Conservation (phyloP, 2,888 invertebrate genomes). For the Drosophila multiciliata region DNA sequence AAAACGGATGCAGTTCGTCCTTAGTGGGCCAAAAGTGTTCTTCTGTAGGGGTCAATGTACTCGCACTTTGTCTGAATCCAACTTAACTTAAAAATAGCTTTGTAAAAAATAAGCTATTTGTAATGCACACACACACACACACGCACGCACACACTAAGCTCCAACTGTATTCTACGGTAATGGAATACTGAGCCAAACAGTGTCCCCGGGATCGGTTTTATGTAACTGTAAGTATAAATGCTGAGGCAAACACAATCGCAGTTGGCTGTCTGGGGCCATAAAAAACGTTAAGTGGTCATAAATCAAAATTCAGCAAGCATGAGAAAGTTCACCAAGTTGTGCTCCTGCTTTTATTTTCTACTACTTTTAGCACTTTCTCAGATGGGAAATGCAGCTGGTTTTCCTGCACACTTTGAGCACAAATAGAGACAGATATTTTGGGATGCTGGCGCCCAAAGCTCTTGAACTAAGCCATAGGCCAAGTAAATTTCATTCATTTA, state of each 20-base stretch:
- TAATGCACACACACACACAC: not conserved
- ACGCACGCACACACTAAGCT: conserved; percentile 10
- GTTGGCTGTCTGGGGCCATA: conserved; percentile 59
- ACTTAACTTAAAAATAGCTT: not conserved
- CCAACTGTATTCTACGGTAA: conserved; percentile 15
- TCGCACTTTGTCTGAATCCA: not conserved
- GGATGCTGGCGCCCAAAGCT: conserved; percentile 32
- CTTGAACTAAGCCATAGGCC: conserved; percentile 47
- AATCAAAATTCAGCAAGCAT: conserved; percentile 72
- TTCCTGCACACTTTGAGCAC: conserved; percentile 14
- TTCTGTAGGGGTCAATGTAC: not conserved
- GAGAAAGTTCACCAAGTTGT: conserved; percentile 61
- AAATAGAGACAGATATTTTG: conserved; percentile 48
- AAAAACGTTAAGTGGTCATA: conserved; percentile 79
- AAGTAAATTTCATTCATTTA: conserved; percentile 67
- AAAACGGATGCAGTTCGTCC: not conserved
- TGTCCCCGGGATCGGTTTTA: conserved; percentile 34
- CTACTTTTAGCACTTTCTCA: conserved; percentile 49
- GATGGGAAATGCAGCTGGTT: conserved; percentile 47
- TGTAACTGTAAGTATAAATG: conserved; percentile 39
- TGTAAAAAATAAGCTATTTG: conserved; percentile 13
- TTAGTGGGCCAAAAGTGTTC: not conserved
- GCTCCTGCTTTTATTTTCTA: conserved; percentile 61
- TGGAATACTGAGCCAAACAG: conserved; percentile 1
- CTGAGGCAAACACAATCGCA: conserved; percentile 45